These are phyloP conservation scores for Lucifuga dentata DNA, from an alignment of 2,113 vertebrate genomes.

Conservation along the genomic window DNA sequence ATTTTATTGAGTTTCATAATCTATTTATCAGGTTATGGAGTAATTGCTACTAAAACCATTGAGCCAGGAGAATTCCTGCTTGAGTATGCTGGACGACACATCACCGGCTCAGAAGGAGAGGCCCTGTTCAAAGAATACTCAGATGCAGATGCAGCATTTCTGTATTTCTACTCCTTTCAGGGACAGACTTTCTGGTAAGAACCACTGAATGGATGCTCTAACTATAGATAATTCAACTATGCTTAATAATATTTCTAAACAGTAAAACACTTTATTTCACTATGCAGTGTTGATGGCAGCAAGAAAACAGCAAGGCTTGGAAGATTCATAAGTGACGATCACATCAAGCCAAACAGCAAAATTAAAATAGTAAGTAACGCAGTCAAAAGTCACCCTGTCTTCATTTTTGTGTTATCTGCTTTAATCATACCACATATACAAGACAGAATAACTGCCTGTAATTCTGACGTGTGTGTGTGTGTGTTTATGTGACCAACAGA, in stretches of 20 bases:
- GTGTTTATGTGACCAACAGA: not conserved
- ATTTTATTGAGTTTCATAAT: too few relatives aligned
- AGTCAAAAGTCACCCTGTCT: too few relatives aligned
- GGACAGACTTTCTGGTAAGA: too few relatives aligned
- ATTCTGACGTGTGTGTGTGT: too few relatives aligned
- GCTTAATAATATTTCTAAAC: not conserved
- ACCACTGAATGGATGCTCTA: not conserved
- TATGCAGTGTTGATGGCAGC: not conserved
- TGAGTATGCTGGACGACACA: not conserved
- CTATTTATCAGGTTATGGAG: not conserved
- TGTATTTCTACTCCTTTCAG: too few relatives aligned
- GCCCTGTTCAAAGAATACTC: not conserved
- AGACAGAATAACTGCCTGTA: too few relatives aligned
- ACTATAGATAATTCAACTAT: not conserved
- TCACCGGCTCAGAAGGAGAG: not conserved
- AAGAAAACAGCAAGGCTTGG: not conserved
- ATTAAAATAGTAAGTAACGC: not conserved
- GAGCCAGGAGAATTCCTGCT: not conserved
- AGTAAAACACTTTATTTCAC: not conserved
- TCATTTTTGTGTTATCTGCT: too few relatives aligned
- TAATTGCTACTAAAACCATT: not conserved
- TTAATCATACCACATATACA: too few relatives aligned
- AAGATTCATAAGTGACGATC: not conserved
- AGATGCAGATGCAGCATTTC: not conserved
- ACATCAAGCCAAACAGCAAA: not conserved